Base-by-base conservation (phyloP, 1,140 invertebrate species). In the Cydia pomonella region DNA sequence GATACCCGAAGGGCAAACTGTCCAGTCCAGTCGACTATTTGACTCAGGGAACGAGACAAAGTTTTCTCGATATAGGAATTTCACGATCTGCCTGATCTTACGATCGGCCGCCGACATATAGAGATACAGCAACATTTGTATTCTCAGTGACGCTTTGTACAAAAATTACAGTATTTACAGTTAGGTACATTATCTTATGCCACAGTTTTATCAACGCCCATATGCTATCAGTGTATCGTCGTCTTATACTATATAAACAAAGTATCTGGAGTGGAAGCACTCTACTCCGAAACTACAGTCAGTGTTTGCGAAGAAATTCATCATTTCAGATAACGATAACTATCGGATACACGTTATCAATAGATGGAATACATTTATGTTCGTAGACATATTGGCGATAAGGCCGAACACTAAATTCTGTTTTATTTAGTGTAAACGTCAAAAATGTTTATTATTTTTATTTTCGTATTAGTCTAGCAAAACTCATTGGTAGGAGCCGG, bases 231-330 rank as follows among this genome's bases (percentile, higher is more conserved):
- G 53, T 59, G 53, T 59, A 59, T 59, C 18, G 7, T 59, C 53
- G 18, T 59, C n/a, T 59, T 18, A 59, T 59, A 73, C 62, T 47
- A 13, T 63, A 62, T 18, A 73, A 23, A 73, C 33, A 69, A 41
- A 38, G 64, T 33, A 41, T 25, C 7, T 69, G 9, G 9, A 69
- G 27, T 69, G 64, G 64, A 38, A 69, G 63, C 27, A 21, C 63
- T 16, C 27, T 38, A 12, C 21, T 10, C 21, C 23, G 53, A 69
- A 38, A 7, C 18, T 18, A 33, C 64, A 69, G 27, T 69, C 16
- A 41, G 63, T 69, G 29, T 69, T 69, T 69, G n/a, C n/a, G 9
- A 10, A 38, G 64, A 69, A 41, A 69, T 33, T 18, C 27, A 33
- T 69, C 64, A 69, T 59, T 23, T 21, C 53, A 23, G 53, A 59